Conservation (phyloP, 2,888 invertebrate genomes). For the Pseudococcus viburni region DNA sequence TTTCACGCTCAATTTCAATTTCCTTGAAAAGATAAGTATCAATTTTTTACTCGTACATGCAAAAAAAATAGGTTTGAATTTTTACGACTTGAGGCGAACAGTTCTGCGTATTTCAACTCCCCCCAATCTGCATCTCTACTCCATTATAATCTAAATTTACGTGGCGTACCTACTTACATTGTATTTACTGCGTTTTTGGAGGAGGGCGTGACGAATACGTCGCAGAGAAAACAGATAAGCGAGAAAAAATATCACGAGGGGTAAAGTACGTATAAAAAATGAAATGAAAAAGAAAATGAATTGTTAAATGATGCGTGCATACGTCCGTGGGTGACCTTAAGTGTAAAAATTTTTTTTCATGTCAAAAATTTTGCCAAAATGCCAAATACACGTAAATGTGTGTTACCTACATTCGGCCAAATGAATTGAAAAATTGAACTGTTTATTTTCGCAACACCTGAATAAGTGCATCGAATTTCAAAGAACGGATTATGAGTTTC, state of each 20-base stretch:
- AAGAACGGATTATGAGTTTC: background rate
- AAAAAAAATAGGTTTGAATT: no score
- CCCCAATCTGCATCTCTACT: no score
- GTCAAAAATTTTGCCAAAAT: conserved; percentile 11
- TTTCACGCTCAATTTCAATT: no score
- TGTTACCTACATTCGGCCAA: conserved; percentile 5
- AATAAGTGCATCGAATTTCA: conserved; percentile 13
- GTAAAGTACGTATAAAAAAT: background rate
- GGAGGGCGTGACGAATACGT: no score
- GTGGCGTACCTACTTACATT: no score
- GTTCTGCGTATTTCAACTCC: no score
- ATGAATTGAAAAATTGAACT: conserved; percentile 18
- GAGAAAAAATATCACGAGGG: background rate
- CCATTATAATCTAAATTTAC: no score
- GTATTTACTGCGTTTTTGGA: no score
- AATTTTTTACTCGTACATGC: no score
- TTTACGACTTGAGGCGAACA: no score
- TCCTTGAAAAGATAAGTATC: no score
- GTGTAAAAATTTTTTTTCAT: background rate
- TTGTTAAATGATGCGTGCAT: conserved; percentile 34
- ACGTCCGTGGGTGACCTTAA: conserved; percentile 1
- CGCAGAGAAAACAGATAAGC: background rate
- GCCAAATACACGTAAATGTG: background rate
- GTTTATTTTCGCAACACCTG: background rate
- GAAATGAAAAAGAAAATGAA: background rate